Percentiles rank a stretch among this genome's conserved stretches.
Evolutionary conservation across 2,797 vertebrate genomes (phyloP).

Genomic region (Dicrostonyx torquatus): DNA sequence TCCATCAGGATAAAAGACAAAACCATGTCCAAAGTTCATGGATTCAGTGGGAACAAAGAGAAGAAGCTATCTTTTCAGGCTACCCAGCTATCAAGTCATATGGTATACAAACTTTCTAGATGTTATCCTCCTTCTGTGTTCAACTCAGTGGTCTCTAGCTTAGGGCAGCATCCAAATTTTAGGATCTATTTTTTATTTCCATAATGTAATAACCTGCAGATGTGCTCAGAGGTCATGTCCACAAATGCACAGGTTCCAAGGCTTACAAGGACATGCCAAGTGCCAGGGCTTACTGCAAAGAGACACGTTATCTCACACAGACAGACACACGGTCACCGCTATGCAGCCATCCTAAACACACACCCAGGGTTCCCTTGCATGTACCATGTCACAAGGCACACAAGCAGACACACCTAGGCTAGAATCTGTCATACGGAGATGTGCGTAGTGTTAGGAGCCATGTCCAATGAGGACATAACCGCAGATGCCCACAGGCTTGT

Average conservation of each 20-base stretch:
- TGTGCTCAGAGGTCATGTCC: not conserved
- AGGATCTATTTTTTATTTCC: not conserved
- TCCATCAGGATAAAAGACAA: not conserved
- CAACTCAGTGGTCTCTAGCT: not conserved
- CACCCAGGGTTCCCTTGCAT: not conserved
- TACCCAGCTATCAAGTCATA: not conserved
- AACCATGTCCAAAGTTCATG: not conserved
- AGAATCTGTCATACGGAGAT: fast-evolving
- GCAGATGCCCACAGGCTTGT: not conserved
- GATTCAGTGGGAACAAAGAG: not conserved
- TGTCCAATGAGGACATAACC: not conserved
- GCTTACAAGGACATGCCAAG: not conserved
- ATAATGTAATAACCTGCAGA: not conserved
- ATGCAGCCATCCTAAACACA: too few species aligned
- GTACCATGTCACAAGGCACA: not conserved
- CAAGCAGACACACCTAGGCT: not conserved
- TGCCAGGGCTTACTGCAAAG: not conserved
- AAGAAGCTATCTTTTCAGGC: not conserved
- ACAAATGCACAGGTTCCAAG: too few species aligned
- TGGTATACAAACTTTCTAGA: not conserved
- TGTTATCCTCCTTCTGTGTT: too few species aligned
- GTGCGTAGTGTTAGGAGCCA: not conserved
- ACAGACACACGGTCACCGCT: not conserved
- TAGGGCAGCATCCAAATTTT: not conserved
- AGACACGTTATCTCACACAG: too few species aligned